These are phyloP conservation scores for Pantherophis vulpinus DNA, from an alignment of 2,797 vertebrate species.

Conservation along the genomic window DNA sequence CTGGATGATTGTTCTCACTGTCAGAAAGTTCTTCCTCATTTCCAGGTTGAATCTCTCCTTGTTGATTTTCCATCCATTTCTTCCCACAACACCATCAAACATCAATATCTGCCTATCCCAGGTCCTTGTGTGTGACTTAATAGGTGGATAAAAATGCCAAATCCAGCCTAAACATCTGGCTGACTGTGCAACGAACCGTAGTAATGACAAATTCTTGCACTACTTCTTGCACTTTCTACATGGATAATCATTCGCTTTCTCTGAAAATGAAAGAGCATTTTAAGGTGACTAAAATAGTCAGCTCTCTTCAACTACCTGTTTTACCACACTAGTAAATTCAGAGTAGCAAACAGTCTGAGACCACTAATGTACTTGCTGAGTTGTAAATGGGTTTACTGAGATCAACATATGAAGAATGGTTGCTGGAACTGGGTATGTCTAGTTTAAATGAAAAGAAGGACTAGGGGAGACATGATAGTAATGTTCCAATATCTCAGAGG, in stretches of 20 bases:
- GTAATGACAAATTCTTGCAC: background rate
- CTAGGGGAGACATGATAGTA: no score
- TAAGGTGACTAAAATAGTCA: background rate
- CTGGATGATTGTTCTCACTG: no score
- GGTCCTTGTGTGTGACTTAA: background rate
- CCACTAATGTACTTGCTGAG: background rate
- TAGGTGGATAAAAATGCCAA: background rate
- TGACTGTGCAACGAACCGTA: background rate
- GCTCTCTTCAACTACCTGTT: background rate
- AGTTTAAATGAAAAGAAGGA: no score
- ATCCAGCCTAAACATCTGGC: background rate
- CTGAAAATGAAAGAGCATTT: background rate
- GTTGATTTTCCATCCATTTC: no score
- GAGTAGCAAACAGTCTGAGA: background rate
- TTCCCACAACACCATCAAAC: background rate
- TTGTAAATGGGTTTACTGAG: background rate
- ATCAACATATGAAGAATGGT: background rate
- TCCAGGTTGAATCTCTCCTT: no score
- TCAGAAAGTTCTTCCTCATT: no score
- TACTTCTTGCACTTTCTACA: background rate
- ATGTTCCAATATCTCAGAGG: no score
- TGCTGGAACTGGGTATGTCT: no score
- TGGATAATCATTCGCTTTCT: background rate
- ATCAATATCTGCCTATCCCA: background rate
- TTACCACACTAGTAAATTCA: background rate